Evolutionary conservation across 2,113 vertebrate genomes (phyloP), one percentile per base, ranked within the genome.

Genomic region (Raphicerus campestris): DNA sequence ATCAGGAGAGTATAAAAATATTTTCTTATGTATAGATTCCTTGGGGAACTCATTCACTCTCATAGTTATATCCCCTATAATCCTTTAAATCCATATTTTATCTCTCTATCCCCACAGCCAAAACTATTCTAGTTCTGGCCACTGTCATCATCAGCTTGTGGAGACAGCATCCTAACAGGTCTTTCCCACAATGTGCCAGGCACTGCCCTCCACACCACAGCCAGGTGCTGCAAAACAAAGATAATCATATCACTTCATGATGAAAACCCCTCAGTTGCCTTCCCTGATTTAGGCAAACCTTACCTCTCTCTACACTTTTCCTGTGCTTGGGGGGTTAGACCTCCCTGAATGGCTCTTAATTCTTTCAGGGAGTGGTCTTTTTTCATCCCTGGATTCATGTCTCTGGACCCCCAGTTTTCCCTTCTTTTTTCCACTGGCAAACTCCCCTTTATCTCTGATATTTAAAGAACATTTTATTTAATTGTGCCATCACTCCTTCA

Each of bases 1-100:
- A 92, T 61, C 49, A 61, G 11, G 32, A 61, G 28, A 94, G 22
- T 39, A 90, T 51, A 77, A 84, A 95, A 86, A 92, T 87, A 92
- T 63, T 75, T 95, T 97, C 55, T 92, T 94, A 81, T 47, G 26
- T 77, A 75, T 63, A 20, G 7, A 35, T 6, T 89, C 83, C 81
- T 66, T 60, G 35, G 87, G 86, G 91, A 90, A 70, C 30, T 87
- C 51, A 60, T 88, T 94, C 28, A 22, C 22, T 92, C 47, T 73
- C 32, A 9, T 19, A 30, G 16, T 61, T 39, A 92, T 78, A 87
- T 89, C 60, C 35, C 75, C 4, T 24, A 11, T 89, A 88, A 87
- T 86, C 47, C 96, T 45, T 94, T 61, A 86, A 82, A 39, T 92
- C 51, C 39, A 14, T 77, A 32, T 35, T 83, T 42, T 93, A 73